These are phyloP conservation scores for Cepphus grylle DNA, from an alignment of 2,113 vertebrate genomes.

Conservation along the genomic window DNA sequence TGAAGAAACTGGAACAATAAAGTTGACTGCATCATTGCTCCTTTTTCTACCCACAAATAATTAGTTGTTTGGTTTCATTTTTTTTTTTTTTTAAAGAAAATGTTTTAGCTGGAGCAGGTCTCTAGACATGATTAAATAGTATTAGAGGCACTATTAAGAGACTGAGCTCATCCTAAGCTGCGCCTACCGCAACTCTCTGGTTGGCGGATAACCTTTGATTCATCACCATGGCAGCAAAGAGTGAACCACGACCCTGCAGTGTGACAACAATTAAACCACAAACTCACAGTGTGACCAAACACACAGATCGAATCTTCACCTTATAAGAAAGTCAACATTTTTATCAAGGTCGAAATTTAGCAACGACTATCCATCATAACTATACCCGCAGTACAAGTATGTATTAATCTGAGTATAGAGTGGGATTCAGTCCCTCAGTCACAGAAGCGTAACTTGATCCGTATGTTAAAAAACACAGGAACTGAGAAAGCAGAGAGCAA, in stretches of 20 bases:
- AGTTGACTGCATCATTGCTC: background rate
- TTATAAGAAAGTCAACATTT: background rate
- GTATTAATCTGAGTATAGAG: background rate
- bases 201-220: background rate
- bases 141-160: background rate
- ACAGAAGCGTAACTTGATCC: background rate
- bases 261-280: background rate
- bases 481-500: background rate
- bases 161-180: background rate
- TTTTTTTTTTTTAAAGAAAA: background rate
- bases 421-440: background rate
- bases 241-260: background rate
- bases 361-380: background rate
- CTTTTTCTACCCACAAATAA: background rate
- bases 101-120: background rate
- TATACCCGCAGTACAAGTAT: rapidly evolving
- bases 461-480: background rate
- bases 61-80: background rate
- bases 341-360: background rate
- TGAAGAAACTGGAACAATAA: background rate
- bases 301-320: background rate
- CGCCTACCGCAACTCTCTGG: background rate
- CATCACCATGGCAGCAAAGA: background rate
- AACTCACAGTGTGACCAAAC: background rate
- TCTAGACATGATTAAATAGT: background rate